Evolutionary conservation across 2,888 invertebrate species (phyloP).

Genomic region (Proisotoma minuta): DNA sequence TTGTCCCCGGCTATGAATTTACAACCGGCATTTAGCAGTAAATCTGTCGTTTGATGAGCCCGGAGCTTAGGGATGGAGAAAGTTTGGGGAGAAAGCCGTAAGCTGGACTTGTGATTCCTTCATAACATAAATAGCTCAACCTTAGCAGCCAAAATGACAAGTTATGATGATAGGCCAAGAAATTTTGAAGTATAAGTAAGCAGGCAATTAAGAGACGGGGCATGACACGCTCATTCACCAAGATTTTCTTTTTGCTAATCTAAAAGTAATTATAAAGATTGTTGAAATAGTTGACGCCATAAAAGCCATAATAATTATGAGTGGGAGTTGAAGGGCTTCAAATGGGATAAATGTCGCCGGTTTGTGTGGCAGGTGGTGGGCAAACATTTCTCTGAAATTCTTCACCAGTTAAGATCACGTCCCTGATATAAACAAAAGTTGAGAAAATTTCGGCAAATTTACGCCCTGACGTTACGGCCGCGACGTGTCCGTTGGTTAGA

Average conservation of each 20-base stretch:
- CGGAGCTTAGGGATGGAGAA: conserved; percentile 8
- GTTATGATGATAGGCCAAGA: background rate
- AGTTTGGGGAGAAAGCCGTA: conserved; percentile 7
- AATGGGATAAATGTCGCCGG: background rate
- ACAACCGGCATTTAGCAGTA: conserved; percentile 15
- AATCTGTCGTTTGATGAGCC: conserved; percentile 18
- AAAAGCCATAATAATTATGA: conserved; percentile 27
- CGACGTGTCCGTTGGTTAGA: conserved; percentile 48
- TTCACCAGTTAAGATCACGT: conserved; percentile 37
- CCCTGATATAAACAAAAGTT: conserved; percentile 39
- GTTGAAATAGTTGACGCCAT: conserved; percentile 44
- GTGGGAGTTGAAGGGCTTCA: background rate
- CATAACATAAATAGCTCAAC: no score
- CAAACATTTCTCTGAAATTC: no score
- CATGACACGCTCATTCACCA: no score
- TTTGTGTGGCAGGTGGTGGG: conserved; percentile 26
- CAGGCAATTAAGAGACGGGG: no score
- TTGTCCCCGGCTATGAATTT: conserved; percentile 10
- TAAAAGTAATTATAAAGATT: conserved; percentile 44
- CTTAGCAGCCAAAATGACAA: conserved; percentile 1
- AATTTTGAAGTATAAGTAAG: no score
- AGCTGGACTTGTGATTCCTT: no score
- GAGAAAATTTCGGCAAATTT: conserved; percentile 44
- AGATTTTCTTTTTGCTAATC: no score
- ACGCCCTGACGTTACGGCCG: conserved; percentile 46